Conservation (phyloP, 2,113 vertebrate genomes). For the Morone saxatilis region DNA sequence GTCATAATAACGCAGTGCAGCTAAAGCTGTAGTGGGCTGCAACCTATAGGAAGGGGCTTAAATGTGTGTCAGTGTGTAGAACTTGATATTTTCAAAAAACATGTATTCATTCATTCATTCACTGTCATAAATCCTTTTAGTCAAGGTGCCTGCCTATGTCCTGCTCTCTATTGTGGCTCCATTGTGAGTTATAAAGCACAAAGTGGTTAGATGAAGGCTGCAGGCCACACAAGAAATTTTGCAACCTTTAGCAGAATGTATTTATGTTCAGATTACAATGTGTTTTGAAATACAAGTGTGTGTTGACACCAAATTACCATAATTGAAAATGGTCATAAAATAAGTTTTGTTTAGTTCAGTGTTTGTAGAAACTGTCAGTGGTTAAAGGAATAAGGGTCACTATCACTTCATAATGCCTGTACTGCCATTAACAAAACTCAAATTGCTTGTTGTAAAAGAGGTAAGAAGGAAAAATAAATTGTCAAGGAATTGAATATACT, state of each 20-base stretch:
- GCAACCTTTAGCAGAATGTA: neutral
- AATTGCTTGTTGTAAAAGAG: neutral
- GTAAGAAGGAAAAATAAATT: neutral
- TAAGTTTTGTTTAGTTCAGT: slow-evolving; percentile 11
- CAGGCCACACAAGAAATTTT: slow-evolving; percentile 13
- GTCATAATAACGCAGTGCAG: neutral
- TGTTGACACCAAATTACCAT: neutral
- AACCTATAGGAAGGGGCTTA: neutral
- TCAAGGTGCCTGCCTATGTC: neutral
- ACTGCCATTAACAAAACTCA: neutral
- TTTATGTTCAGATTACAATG: slow-evolving; percentile 15
- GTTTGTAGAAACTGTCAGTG: neutral
- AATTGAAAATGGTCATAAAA: neutral
- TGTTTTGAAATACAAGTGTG: neutral
- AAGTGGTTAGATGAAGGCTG: neutral
- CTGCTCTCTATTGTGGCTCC: slow-evolving; percentile 3
- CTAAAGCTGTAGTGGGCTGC: neutral
- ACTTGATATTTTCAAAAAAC: neutral
- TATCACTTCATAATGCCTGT: too few relatives aligned
- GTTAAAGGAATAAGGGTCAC: too few relatives aligned
- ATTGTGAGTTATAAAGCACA: slow-evolving; percentile 20
- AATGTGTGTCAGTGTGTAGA: neutral
- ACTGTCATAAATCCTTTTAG: neutral
- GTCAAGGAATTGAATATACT: slow-evolving; percentile 3
- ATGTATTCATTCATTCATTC: neutral